Conservation (phyloP, 2,888 invertebrate genomes). For the Phrixothrix hirtus region DNA sequence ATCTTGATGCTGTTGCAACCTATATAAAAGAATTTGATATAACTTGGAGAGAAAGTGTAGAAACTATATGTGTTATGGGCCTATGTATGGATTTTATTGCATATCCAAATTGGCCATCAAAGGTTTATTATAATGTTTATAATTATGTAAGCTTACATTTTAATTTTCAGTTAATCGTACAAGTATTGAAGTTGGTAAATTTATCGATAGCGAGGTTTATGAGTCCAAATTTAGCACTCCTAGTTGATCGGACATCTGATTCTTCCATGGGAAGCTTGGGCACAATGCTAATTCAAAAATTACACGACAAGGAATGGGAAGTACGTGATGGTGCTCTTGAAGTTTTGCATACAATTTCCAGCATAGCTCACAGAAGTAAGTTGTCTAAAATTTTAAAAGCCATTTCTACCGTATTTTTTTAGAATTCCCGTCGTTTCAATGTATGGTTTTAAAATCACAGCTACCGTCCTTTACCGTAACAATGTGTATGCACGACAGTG, state of each 20-base stretch:
- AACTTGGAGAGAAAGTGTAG: constrained; percentile 78
- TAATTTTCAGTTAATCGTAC: constrained; percentile 66
- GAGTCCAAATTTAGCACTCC: constrained; percentile 74
- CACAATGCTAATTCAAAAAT: constrained; percentile 67
- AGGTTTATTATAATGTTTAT: constrained; percentile 51
- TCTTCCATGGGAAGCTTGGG: constrained; percentile 67
- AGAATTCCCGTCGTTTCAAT: constrained; percentile 81
- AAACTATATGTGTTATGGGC: constrained; percentile 69
- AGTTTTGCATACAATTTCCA: constrained; percentile 69
- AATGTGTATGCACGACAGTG: constrained; percentile 69
- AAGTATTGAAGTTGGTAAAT: constrained; percentile 70
- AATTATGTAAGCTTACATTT: neutral
- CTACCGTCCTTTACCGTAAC: constrained; percentile 68
- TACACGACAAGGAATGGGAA: constrained; percentile 78
- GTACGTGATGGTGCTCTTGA: constrained; percentile 78
- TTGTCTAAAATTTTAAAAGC: constrained; percentile 30
- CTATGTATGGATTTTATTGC: constrained; percentile 60
- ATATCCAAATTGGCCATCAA: constrained; percentile 58
- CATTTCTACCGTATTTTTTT: constrained; percentile 39
- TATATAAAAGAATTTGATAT: constrained; percentile 72
- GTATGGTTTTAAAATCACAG: constrained; percentile 67
- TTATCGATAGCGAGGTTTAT: constrained; percentile 74
- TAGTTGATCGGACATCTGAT: constrained; percentile 69
- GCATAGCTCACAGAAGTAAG: constrained; percentile 73
- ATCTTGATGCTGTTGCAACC: constrained; percentile 67